Evolutionary conservation across 2,888 invertebrate genomes (phyloP), one percentile per base, ranked within the genome.

Genomic region (Parasteatoda lunata): DNA sequence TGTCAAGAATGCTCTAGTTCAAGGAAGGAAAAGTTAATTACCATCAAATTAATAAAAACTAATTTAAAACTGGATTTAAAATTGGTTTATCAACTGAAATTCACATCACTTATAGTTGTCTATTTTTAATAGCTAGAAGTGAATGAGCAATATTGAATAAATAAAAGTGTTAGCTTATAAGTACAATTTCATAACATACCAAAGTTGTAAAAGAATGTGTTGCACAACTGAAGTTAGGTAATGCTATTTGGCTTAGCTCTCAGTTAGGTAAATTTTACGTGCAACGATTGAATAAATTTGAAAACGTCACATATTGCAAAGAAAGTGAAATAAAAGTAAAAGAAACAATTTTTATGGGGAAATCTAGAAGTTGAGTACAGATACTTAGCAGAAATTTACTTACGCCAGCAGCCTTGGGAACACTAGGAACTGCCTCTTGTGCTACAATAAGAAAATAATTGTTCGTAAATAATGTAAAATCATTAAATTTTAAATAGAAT

Each of bases 361-460:
- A 30, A 30, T 30, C 30, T 30, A 30, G 30, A 30, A 30, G 30
- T 30, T 30, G 30, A 30, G 30, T 30, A 30, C 30, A 30, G 30
- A 30, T 30, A 30, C 30, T 30, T 30, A 30, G 0, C 30, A 30
- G 30, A 30, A 30, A 30, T 52, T 15, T 71, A 82, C 86, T 87
- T 64, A 87, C 86, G 45, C 81, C 81, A 70, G 45, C 59, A 64
- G 77, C 82, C 82, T 87, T 81, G 68, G 81, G 86, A 87, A 87
- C 73, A 59, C 47, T 77, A 87, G 86, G 86, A 81, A 87, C 86
- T 77, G 86, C 68, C 68, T 87, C 86, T 82, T 82, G 81, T 52
- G 81, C 86, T 87, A 64, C 3, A 75, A 48, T 11, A 49, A 15
- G 59, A 30, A 71, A 49, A 75, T 65, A n/a, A 30, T 45, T 47